These are phyloP conservation scores for Malthinus flaveolus DNA, from an alignment of 2,888 invertebrate genomes.

Conservation along the genomic window DNA sequence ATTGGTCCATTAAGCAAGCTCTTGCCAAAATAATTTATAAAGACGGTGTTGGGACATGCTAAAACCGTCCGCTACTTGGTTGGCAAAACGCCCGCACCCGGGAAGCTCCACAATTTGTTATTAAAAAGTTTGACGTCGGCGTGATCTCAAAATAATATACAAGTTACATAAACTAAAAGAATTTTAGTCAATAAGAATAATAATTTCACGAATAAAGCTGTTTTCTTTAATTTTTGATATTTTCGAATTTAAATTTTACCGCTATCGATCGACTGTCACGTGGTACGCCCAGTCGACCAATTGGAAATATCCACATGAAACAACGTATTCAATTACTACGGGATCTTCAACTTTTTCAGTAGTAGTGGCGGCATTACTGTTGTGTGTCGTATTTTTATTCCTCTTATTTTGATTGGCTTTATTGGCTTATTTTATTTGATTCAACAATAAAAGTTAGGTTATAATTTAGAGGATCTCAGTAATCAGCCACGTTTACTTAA, in stretches of 20 bases:
- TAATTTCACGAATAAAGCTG: too few relatives aligned
- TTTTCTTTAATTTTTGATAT: slow-evolving; percentile 13
- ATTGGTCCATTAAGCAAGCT: slow-evolving; percentile 54
- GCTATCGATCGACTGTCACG: slow-evolving; percentile 31
- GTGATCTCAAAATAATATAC: slow-evolving; percentile 31
- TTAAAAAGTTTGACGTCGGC: slow-evolving; percentile 27
- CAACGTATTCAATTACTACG: slow-evolving; percentile 26
- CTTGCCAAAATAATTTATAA: slow-evolving; percentile 81
- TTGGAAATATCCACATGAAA: slow-evolving; percentile 58
- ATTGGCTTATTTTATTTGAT: slow-evolving; percentile 16
- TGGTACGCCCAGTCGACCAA: slow-evolving; percentile 48
- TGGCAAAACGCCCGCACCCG: slow-evolving; percentile 41
- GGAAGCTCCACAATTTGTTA: slow-evolving; percentile 34
- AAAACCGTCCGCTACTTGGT: slow-evolving; percentile 40
- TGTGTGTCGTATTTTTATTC: slow-evolving; percentile 17
- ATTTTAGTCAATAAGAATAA: too few relatives aligned
- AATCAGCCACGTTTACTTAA: slow-evolving; percentile 28
- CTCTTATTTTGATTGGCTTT: slow-evolving; percentile 18
- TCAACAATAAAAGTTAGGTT: slow-evolving; percentile 24
- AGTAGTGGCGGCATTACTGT: slow-evolving; percentile 21
- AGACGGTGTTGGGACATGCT: slow-evolving; percentile 55
- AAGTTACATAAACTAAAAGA: slow-evolving; percentile 23
- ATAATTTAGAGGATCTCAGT: slow-evolving; percentile 12
- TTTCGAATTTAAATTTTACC: slow-evolving; percentile 26
- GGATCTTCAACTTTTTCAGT: slow-evolving; percentile 24